These are phyloP conservation scores for Ormyrus nitidulus DNA, from an alignment of 2,888 invertebrate species.

Conservation along the genomic window DNA sequence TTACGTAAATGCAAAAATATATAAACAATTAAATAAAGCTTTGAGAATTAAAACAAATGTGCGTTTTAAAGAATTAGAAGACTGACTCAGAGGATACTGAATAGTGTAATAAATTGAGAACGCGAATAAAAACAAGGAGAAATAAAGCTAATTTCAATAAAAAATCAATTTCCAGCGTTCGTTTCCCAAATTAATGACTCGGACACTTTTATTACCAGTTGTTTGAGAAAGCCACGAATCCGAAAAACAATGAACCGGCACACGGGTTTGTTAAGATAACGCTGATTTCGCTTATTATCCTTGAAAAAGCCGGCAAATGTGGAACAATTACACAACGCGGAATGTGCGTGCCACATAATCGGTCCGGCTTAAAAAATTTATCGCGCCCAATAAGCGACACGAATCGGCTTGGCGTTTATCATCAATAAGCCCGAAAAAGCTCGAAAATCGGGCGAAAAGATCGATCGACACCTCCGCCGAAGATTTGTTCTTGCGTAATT, in stretches of 20 bases:
- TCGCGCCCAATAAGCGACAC: constrained; percentile 23
- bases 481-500: constrained; percentile 7
- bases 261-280: not conserved
- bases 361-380: constrained; percentile 4
- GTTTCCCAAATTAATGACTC: too few relatives aligned
- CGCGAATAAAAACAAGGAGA: too few relatives aligned
- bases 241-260: not conserved
- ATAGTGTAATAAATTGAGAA: too few relatives aligned
- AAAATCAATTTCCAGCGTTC: too few relatives aligned
- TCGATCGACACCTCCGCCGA: constrained; percentile 22
- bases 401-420: constrained; percentile 1
- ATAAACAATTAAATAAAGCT: not conserved
- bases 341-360: constrained; percentile 23
- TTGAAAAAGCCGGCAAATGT: constrained; percentile 28
- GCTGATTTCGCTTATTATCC: constrained; percentile 1
- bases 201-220: too few relatives aligned
- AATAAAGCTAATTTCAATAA: too few relatives aligned
- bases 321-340: constrained; percentile 34
- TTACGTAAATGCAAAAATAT: not conserved
- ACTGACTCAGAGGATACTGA: too few relatives aligned
- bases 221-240: too few relatives aligned
- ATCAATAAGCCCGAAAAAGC: not conserved
- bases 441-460: not conserved
- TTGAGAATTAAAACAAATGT: not conserved
- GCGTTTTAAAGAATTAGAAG: not conserved